Base-by-base conservation (phyloP, 2,797 vertebrate species). In the Cygnus olor region DNA sequence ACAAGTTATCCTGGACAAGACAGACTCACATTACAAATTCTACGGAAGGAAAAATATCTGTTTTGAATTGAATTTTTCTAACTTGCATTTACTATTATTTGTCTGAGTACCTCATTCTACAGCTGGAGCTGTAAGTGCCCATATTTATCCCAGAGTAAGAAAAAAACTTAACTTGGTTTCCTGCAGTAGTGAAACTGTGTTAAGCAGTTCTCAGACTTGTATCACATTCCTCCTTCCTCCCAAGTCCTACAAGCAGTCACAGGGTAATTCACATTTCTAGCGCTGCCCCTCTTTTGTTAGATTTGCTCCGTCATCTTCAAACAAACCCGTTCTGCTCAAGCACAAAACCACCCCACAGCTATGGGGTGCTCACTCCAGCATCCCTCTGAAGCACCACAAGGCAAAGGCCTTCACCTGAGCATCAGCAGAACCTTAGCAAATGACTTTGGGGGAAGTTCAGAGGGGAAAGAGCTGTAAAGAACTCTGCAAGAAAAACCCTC, bases 311-410 rank as follows among this genome's bases (percentile, higher is more conserved):
- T 42, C 28, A 49, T 51, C 56, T 74, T 5, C 40, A 82, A 49
- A 14, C 14, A 61, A 47, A 73, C 21, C 25, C 32, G 10, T 34
- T 60, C 44, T 83, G 17, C 54, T 51, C 51, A 72, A 21, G 30
- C 32, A 40, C 69, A 14, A 71, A 72, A 25, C 11, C 14, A 9
- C 7, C 28, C 69, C 34, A 27, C 28, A 80, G 14, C 5, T 81
- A 30, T 38, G 77, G 0, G 0, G 19, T 0, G 0, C 44, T 81
- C 32, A 4, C 49, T 82, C 45, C 24, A 44, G 32, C 9, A 57
- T 18, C 8, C 21, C 28, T 8, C 2, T 7, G 44, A 74, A 49
- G n/a, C 40, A 24, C 30, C 28, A 68, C 30, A 77, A 38, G 21
- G 15, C 58, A 61, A 90, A 63, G 0, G 1, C 32, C 24, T 69